Evolutionary conservation across 2,113 vertebrate genomes (phyloP).

Genomic region (Tylochromis polylepis): DNA sequence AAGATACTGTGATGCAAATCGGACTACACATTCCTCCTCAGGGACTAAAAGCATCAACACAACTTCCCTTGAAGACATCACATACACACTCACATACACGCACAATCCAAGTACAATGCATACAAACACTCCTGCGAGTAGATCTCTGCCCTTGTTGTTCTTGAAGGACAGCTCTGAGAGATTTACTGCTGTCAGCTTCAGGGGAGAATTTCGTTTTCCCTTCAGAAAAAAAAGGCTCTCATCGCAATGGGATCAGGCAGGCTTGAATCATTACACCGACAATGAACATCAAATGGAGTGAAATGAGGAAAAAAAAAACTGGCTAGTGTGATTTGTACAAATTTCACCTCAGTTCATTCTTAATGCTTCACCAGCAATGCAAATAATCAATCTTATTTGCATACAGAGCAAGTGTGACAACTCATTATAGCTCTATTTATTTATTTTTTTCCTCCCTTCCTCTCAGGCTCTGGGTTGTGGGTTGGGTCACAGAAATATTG

Average conservation of each 20-base stretch:
- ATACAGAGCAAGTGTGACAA: neutral
- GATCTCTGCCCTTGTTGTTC: neutral
- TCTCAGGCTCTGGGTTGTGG: neutral
- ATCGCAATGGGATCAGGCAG: neutral
- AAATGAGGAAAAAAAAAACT: neutral
- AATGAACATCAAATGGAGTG: neutral
- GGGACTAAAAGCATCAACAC: conserved; percentile 12
- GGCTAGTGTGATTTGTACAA: neutral
- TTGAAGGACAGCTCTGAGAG: neutral
- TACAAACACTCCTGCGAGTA: neutral
- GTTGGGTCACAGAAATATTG: conserved; percentile 35
- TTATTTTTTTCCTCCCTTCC: neutral
- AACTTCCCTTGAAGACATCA: conserved; percentile 16
- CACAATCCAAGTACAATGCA: neutral
- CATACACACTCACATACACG: neutral
- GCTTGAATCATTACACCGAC: conserved; percentile 1
- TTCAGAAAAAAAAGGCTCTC: neutral
- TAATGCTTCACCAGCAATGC: neutral
- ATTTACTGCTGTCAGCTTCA: conserved; percentile 2
- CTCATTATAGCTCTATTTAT: neutral
- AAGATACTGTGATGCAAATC: conserved; percentile 36
- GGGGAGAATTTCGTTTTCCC: neutral
- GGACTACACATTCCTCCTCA: conserved; percentile 17
- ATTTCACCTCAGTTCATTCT: conserved; percentile 1
- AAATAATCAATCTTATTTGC: conserved; percentile 14